These are phyloP conservation scores for Enteromius anoplus DNA, from an alignment of 2,797 vertebrate genomes.

Conservation along the genomic window DNA sequence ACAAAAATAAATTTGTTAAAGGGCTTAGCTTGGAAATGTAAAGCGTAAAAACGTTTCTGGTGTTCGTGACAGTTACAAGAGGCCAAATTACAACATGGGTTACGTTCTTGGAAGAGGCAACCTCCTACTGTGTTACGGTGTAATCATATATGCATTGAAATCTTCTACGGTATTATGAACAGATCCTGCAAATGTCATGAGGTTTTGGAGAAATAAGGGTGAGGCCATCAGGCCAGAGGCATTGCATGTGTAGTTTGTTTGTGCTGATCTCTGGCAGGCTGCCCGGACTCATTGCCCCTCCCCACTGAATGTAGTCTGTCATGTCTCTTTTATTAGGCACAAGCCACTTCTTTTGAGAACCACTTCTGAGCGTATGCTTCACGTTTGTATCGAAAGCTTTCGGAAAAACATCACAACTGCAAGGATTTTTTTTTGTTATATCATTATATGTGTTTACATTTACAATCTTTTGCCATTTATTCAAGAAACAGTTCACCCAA, in stretches of 20 bases:
- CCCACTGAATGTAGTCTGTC: neutral
- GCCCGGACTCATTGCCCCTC: constrained; percentile 64
- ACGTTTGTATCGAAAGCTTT: neutral
- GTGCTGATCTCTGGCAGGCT: constrained; percentile 37
- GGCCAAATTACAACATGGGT: neutral
- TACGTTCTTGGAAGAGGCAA: neutral
- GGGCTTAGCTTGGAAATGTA: neutral
- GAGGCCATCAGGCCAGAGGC: constrained; percentile 32
- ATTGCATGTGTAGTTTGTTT: constrained; percentile 30
- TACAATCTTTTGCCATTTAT: neutral
- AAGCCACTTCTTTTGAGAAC: neutral
- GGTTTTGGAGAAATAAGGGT: constrained; percentile 24
- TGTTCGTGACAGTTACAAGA: neutral
- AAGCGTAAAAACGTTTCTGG: neutral
- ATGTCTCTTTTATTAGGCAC: constrained; percentile 28
- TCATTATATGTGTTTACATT: neutral
- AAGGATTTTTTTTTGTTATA: neutral
- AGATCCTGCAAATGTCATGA: constrained; percentile 28
- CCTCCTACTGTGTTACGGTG: neutral
- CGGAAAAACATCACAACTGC: neutral
- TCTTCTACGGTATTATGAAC: constrained; percentile 11
- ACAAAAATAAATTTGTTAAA: constrained; percentile 38
- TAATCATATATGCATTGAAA: constrained; percentile 1
- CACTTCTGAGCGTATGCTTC: neutral
- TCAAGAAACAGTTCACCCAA: neutral